Conservation (phyloP, 2,113 vertebrate genomes). For the Dicaeum eximium region DNA sequence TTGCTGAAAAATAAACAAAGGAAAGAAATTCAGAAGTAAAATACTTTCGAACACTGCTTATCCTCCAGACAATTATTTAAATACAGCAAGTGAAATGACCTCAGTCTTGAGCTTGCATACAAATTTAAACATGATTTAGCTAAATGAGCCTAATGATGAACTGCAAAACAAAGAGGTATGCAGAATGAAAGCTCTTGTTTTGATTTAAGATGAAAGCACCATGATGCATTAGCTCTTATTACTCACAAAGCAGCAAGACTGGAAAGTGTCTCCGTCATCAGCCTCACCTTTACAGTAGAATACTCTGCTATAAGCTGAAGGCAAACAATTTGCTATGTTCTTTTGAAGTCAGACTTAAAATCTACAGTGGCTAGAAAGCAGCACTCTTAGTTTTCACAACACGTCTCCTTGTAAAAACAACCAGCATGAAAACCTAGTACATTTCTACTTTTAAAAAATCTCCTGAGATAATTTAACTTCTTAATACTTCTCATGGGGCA, state of each 20-base stretch:
- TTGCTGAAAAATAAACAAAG: conserved; percentile 77
- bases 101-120: background rate
- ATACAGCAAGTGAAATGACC: background rate
- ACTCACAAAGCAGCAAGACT: conserved; percentile 60
- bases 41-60: background rate
- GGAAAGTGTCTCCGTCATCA: background rate
- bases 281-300: background rate
- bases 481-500: background rate
- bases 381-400: background rate
- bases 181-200: conserved; percentile 35
- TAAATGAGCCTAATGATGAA: conserved; percentile 17
- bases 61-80: background rate
- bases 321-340: background rate
- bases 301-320: background rate
- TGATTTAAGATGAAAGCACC: conserved; percentile 50
- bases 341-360: conserved; percentile 25
- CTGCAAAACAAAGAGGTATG: conserved; percentile 11
- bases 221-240: conserved; percentile 33
- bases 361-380: background rate
- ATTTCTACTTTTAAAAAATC: background rate
- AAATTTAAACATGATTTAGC: conserved; percentile 25
- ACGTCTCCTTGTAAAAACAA: background rate
- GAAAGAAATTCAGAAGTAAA: background rate
- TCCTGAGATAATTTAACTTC: background rate
- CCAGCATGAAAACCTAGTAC: background rate